Percentiles rank a stretch among this genome's conserved stretches.
These are phyloP conservation scores for Takifugu bimaculatus DNA, from an alignment of 2,113 vertebrate species.

Conservation along the genomic window DNA sequence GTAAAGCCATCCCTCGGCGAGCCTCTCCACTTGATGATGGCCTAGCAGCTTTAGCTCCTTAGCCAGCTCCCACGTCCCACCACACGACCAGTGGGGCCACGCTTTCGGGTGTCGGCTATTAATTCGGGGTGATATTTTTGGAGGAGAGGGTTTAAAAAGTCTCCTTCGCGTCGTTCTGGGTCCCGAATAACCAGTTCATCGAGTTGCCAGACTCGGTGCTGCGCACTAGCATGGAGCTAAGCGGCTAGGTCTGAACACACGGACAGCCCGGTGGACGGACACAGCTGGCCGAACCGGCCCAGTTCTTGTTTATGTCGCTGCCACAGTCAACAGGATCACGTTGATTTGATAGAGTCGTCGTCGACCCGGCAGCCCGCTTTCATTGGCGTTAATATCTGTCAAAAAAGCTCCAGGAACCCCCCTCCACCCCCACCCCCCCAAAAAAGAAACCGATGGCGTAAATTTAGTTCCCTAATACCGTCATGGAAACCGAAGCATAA, in stretches of 20 bases:
- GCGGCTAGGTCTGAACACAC: conserved; percentile 50
- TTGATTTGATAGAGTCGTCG: too few species aligned
- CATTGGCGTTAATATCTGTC: too few species aligned
- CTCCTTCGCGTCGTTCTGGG: background rate
- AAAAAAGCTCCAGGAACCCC: too few species aligned
- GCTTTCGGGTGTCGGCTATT: background rate
- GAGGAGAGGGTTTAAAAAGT: background rate
- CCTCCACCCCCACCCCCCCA: too few species aligned
- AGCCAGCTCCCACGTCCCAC: conserved; percentile 29
- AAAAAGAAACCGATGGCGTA: too few species aligned
- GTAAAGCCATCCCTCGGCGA: conserved; percentile 66
- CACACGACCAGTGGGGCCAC: background rate
- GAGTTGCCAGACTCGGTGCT: conserved; percentile 53
- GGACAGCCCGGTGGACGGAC: conserved; percentile 30
- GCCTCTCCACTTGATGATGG: conserved; percentile 59
- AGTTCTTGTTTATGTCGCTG: too few species aligned
- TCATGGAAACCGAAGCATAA: too few species aligned
- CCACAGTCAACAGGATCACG: too few species aligned
- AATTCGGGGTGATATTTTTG: background rate
- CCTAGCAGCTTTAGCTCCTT: conserved; percentile 64
- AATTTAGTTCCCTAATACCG: too few species aligned
- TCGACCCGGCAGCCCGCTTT: too few species aligned
- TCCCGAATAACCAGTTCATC: conserved; percentile 52
- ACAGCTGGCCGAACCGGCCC: conserved; percentile 10
- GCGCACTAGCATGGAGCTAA: conserved; percentile 60